phyloP scores from a whole-genome alignment of 2,888 invertebrate species.

The Drosophila emarginata region DNA sequence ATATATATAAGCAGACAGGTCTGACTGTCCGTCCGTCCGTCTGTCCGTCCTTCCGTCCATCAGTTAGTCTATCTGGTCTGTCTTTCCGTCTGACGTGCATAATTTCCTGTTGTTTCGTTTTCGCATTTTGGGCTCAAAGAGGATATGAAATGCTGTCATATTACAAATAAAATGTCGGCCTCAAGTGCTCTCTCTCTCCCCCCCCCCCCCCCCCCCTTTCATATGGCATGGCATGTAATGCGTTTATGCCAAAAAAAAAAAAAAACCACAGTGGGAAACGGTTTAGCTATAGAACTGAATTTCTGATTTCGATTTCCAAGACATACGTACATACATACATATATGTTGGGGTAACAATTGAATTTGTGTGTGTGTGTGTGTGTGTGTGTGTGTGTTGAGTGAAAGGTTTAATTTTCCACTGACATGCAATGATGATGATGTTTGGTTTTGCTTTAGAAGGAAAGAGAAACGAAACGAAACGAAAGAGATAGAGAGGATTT shows the following conservation, averaged over 20 bases:
- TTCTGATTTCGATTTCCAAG: constrained; percentile 62
- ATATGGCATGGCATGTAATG: constrained; percentile 41
- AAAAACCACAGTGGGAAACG: constrained; percentile 9
- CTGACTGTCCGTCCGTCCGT: constrained; percentile 5
- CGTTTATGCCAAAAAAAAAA: constrained; percentile 43
- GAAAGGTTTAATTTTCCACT: constrained; percentile 72
- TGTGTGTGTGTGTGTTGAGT: constrained; percentile 68
- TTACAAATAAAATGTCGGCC: constrained; percentile 66
- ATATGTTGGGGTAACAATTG: constrained; percentile 50
- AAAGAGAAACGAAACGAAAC: no score
- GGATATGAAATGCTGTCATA: constrained; percentile 70
- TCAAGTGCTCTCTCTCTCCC: constrained; percentile 40
- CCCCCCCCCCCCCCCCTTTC: background rate
- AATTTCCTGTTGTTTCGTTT: constrained; percentile 67
- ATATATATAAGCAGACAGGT: constrained; percentile 69
- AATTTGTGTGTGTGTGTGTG: constrained; percentile 64
- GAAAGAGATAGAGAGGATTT: background rate
- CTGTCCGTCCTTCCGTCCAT: background rate
- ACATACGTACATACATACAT: constrained; percentile 14
- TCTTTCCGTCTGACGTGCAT: constrained; percentile 53
- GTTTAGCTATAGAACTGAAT: constrained; percentile 33
- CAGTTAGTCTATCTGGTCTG: background rate
- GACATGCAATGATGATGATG: constrained; percentile 52
- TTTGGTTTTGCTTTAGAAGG: background rate
- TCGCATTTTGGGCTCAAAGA: constrained; percentile 58